These are phyloP conservation scores for Morpho helenor DNA, from an alignment of 2,888 invertebrate genomes.

Conservation along the genomic window DNA sequence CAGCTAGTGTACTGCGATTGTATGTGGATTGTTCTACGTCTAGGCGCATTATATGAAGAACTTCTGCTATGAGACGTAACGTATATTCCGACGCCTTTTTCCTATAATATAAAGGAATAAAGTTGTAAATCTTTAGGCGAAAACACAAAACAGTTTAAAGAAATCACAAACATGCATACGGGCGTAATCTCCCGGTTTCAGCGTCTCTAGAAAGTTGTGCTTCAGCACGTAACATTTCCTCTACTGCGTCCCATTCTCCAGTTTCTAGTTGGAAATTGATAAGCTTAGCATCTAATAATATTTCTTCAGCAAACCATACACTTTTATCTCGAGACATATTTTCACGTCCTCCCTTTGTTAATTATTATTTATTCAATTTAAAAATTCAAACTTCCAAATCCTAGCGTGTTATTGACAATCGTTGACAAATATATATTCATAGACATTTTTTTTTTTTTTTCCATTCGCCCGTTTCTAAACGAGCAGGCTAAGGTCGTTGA, in stretches of 20 bases:
- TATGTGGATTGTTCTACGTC: conserved; percentile 72
- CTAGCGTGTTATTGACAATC: no score
- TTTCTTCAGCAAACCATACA: conserved; percentile 76
- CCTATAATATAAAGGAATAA: conserved; percentile 41
- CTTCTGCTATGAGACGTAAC: conserved; percentile 70
- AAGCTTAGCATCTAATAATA: conserved; percentile 70
- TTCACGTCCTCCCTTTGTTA: neutral
- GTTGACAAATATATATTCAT: no score
- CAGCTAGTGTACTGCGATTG: conserved; percentile 70
- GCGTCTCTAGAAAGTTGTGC: conserved; percentile 72
- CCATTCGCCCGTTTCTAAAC: no score
- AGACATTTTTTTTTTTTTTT: no score
- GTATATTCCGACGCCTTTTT: conserved; percentile 76
- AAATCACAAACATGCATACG: conserved; percentile 47
- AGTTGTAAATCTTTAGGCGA: neutral
- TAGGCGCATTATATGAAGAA: conserved; percentile 70
- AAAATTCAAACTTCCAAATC: conserved; percentile 7
- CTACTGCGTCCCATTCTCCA: conserved; percentile 75
- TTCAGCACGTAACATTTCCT: conserved; percentile 73
- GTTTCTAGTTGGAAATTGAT: conserved; percentile 73
- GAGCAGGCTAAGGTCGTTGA: no score
- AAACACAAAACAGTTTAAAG: no score
- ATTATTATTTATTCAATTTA: conserved; percentile 8
- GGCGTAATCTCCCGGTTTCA: conserved; percentile 69
- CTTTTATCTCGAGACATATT: conserved; percentile 76